Base-by-base conservation (phyloP, 2,888 invertebrate genomes). In the Pristionchus fissidentatus region DNA sequence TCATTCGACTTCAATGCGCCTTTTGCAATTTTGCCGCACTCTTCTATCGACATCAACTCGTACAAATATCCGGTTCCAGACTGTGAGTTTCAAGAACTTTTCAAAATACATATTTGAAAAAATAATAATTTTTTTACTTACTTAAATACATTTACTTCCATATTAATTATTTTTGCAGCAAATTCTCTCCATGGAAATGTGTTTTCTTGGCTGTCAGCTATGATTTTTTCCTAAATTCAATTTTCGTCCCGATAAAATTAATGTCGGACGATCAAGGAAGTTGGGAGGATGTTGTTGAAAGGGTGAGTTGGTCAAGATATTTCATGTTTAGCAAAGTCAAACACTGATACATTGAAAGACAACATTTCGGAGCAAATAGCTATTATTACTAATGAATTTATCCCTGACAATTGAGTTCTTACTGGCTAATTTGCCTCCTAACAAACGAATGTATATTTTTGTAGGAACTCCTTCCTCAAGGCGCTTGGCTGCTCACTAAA, bases 1-100 rank as follows among this genome's bases (percentile, higher is more conserved):
- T 66, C 38, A 38, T 66, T 8, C 35, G 66, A 35, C 19, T 66
- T 10, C 66, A 66, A 38, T 66, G 66, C 22, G 66, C 66, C 10
- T 38, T 35, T n/a, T 66, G 66, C n/a, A 66, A 66, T 38, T 66
- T 66, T n/a, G n/a, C 1, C 1, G 38, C 35, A 38, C 26, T 66
- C 13, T 66, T 66, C 66, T 66, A 66, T 38, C 66, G 66, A 1
- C 66, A 66, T 38, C 66, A 66, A 66, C 66, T 66, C 19, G 38
- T 66, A 38, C 66, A 66, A 8, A 19, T 38, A 66, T 66, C 66
- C 1, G 66, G 38, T 3, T 66, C 66, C 13, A 66, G 38, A 38
- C 38, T 15, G 66, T 66, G 35, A 3, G 66, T 66, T n/a, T n/a
- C 5, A n/a, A n/a, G n/a, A n/a, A n/a, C n/a, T n/a, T n/a, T n/a